A percentile compares a stretch with the other conserved stretches of the same genome.
Conservation (phyloP, 1,140 invertebrate genomes). For the Portunus trituberculatus region DNA sequence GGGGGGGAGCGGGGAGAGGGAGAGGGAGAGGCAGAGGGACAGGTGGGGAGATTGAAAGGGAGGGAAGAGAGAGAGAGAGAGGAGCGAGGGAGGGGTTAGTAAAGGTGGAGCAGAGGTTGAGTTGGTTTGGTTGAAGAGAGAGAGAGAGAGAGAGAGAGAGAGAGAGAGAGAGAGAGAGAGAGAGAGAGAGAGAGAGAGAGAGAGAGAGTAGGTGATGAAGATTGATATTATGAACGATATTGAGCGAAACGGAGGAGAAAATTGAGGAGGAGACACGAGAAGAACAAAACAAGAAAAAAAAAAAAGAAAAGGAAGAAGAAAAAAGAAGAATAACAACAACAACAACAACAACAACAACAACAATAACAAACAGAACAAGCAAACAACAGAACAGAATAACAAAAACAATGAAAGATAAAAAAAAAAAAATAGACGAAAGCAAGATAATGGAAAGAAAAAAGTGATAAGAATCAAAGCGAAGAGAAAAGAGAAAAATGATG, state of each 20-base stretch:
- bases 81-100: background rate
- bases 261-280: background rate
- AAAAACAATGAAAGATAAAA: background rate
- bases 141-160: background rate
- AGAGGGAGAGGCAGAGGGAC: background rate
- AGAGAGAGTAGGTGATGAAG: background rate
- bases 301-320: background rate
- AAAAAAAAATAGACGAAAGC: background rate
- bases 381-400: no score
- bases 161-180: background rate
- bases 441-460: background rate
- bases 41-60: background rate
- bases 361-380: background rate
- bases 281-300: background rate
- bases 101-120: background rate
- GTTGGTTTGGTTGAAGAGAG: background rate
- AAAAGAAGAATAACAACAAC: background rate
- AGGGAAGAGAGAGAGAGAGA: background rate
- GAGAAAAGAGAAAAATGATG: background rate
- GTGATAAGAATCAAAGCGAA: background rate
- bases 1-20: background rate
- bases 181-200: conserved; percentile 32
- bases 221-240: background rate
- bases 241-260: background rate
- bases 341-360: background rate